These are phyloP conservation scores for Neomicropteryx cornuta DNA, from an alignment of 1,140 invertebrate genomes.

Conservation along the genomic window DNA sequence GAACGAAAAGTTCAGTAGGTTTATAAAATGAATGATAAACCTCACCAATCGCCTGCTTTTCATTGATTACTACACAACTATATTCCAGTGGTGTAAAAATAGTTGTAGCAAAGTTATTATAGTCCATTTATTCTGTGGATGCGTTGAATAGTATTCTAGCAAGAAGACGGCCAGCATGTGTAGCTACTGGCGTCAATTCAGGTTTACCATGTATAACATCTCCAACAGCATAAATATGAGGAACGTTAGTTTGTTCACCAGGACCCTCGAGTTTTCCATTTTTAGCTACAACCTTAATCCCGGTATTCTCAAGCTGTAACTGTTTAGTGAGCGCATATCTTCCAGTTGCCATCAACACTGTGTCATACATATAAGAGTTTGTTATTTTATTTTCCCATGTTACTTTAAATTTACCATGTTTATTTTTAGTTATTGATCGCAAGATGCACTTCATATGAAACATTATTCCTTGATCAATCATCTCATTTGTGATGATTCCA, in stretches of 20 bases:
- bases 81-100: constrained; percentile 97
- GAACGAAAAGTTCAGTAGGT: constrained; percentile 91
- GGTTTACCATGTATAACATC: constrained; percentile 82
- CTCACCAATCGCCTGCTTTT: constrained; percentile 76
- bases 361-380: constrained; percentile 58
- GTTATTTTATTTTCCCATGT: constrained; percentile 49
- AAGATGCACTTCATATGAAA: constrained; percentile 76
- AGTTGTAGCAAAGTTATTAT: constrained; percentile 89
- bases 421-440: constrained; percentile 58
- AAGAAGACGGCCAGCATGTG: constrained; percentile 83
- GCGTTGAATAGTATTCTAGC: constrained; percentile 61
- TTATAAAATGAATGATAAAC: constrained; percentile 91
- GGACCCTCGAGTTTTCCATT: constrained; percentile 54
- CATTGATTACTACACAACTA: constrained; percentile 83
- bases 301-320: constrained; percentile 55
- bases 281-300: constrained; percentile 44
- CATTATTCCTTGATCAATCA: constrained; percentile 74
- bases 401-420: constrained; percentile 57
- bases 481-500: constrained; percentile 66
- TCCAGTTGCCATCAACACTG: constrained; percentile 76
- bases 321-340: constrained; percentile 59
- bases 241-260: constrained; percentile 76
- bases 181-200: constrained; percentile 95
- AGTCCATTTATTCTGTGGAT: constrained; percentile 63
- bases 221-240: constrained; percentile 81